phyloP scores from a whole-genome alignment of 2,113 vertebrate genomes.

The Corythaeola cristata region DNA sequence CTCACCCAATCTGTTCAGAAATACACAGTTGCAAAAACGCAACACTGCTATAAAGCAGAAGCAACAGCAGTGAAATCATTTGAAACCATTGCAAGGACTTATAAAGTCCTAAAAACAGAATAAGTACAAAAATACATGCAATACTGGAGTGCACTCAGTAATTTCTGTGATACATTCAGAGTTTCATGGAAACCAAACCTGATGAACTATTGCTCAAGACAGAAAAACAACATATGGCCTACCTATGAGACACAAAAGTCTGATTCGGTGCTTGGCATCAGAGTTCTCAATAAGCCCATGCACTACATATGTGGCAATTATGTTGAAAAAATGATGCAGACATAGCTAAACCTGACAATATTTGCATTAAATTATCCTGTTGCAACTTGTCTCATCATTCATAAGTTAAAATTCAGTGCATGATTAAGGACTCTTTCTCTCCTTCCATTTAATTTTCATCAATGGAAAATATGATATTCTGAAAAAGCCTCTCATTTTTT shows the following conservation, averaged over 20 bases:
- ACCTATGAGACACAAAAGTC: neutral
- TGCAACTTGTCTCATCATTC: neutral
- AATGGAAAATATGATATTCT: neutral
- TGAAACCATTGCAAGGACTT: neutral
- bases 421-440: neutral
- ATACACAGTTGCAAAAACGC: neutral
- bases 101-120: neutral
- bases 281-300: neutral
- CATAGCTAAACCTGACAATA: neutral
- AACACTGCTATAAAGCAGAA: neutral
- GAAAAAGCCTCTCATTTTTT: neutral
- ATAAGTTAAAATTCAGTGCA: neutral
- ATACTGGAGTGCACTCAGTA: neutral
- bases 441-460: neutral
- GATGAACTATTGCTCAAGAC: neutral
- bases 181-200: neutral
- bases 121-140: neutral
- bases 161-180: neutral
- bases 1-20: neutral
- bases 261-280: neutral
- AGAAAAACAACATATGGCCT: neutral
- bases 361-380: neutral
- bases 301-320: neutral
- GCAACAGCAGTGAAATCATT: neutral
- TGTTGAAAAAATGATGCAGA: neutral